A percentile compares a stretch with the other conserved stretches of the same genome.
These are phyloP conservation scores for Dissostichus mawsoni DNA, from an alignment of 2,113 vertebrate genomes.

Conservation along the genomic window DNA sequence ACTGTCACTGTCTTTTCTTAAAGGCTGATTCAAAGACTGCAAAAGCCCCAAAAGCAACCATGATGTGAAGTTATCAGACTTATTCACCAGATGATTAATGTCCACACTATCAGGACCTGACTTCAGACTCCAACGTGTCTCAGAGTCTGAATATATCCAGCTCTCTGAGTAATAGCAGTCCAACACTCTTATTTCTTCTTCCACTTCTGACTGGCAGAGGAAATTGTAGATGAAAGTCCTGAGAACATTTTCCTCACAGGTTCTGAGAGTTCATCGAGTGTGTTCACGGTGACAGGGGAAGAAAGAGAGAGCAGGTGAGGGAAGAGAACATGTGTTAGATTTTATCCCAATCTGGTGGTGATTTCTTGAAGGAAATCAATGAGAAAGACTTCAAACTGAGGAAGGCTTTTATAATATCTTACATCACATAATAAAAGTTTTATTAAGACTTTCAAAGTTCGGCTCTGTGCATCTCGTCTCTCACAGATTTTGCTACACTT, in stretches of 20 bases:
- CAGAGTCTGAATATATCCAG: background rate
- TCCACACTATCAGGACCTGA: too few species aligned
- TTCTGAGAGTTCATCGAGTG: background rate
- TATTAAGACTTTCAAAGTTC: background rate
- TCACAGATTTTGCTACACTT: conserved; percentile 9
- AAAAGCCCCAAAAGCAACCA: too few species aligned
- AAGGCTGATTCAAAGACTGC: too few species aligned
- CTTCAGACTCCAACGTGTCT: too few species aligned
- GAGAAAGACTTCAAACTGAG: too few species aligned
- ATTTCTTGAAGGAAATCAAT: too few species aligned
- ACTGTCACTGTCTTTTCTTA: too few species aligned
- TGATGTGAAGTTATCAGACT: too few species aligned
- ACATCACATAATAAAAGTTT: background rate
- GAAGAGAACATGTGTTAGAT: background rate
- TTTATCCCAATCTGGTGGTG: background rate
- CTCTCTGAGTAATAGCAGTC: background rate
- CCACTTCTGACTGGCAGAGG: background rate
- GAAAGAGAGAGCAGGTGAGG: background rate
- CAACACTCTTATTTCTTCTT: background rate
- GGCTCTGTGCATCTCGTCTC: background rate
- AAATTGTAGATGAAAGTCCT: background rate
- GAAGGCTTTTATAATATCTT: background rate
- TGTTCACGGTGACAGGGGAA: background rate
- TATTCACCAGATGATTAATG: too few species aligned
- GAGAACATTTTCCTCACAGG: background rate